Percentiles rank a stretch among this genome's conserved stretches.
Evolutionary conservation across 2,888 invertebrate species (phyloP).

Genomic region (Harpalus rufipes): DNA sequence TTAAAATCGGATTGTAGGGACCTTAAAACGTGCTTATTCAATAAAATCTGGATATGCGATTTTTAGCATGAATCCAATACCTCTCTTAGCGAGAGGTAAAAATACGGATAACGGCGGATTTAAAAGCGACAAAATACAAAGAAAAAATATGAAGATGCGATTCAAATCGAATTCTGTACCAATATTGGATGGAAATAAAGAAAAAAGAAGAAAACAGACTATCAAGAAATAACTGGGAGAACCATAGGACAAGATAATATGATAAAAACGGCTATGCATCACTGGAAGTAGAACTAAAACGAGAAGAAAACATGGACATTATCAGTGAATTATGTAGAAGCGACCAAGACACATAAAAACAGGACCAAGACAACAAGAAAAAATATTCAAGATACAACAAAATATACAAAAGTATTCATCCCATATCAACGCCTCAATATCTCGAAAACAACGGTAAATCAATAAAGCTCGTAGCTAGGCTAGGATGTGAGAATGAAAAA

Average conservation of each 20-base stretch:
- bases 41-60: no score
- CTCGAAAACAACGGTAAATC: neutral
- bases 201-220: no score
- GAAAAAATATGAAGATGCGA: no score
- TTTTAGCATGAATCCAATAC: no score
- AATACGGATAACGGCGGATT: no score
- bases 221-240: slow-evolving; percentile 6
- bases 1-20: no score
- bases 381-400: slow-evolving; percentile 13
- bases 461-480: slow-evolving; percentile 7
- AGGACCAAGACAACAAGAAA: slow-evolving; percentile 32
- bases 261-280: slow-evolving; percentile 19
- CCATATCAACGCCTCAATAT: no score
- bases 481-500: slow-evolving; percentile 10
- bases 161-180: no score
- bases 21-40: no score
- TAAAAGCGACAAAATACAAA: no score
- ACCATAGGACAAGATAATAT: neutral
- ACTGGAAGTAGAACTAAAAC: no score
- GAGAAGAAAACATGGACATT: neutral
- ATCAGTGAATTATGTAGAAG: neutral
- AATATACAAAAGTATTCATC: slow-evolving; percentile 25
- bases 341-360: neutral
- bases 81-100: no score
- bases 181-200: neutral